A percentile compares a stretch with the other conserved stretches of the same genome.
Conservation (phyloP, 2,113 vertebrate genomes). For the Brachionichthys hirsutus region DNA sequence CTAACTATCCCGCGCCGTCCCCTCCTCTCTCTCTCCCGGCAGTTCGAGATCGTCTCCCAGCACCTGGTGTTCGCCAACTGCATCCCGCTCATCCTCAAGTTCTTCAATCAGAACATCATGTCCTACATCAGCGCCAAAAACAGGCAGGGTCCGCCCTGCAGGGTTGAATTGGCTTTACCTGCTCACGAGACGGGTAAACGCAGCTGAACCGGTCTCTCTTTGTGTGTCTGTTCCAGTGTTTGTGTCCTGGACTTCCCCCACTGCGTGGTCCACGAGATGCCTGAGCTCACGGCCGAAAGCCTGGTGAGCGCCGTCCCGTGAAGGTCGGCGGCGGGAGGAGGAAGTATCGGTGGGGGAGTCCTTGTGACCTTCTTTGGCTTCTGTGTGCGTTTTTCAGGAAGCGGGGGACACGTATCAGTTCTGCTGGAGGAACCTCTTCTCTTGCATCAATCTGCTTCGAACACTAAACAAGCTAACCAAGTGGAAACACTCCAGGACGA, state of each 20-base stretch:
- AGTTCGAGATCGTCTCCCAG: conserved; percentile 97
- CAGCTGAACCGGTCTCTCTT: too few relatives aligned
- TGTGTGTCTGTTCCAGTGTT: conserved; percentile 76
- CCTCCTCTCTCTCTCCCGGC: conserved; percentile 35
- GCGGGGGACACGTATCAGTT: conserved; percentile 93
- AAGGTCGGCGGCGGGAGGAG: background rate
- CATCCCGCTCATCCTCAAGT: conserved; percentile 97
- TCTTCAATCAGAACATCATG: conserved; percentile 99
- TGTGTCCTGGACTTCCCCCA: conserved; percentile 90
- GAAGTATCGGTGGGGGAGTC: too few relatives aligned
- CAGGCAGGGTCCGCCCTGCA: conserved; percentile 77
- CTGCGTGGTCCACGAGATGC: conserved; percentile 89
- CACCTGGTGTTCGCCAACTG: conserved; percentile 99
- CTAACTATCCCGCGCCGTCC: conserved; percentile 11
- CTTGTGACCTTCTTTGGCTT: background rate
- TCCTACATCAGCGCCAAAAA: conserved; percentile 97
- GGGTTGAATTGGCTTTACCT: too few relatives aligned
- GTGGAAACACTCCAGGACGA: conserved; percentile 98
- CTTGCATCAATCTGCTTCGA: conserved; percentile 93
- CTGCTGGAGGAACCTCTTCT: conserved; percentile 97
- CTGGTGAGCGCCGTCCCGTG: conserved; percentile 80
- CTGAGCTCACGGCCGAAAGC: conserved; percentile 93
- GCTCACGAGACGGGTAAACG: too few relatives aligned
- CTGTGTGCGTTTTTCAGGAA: conserved; percentile 78
- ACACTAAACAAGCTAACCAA: conserved; percentile 97